Conservation (phyloP, 2,797 vertebrate genomes). For the Takifugu rubripes region DNA sequence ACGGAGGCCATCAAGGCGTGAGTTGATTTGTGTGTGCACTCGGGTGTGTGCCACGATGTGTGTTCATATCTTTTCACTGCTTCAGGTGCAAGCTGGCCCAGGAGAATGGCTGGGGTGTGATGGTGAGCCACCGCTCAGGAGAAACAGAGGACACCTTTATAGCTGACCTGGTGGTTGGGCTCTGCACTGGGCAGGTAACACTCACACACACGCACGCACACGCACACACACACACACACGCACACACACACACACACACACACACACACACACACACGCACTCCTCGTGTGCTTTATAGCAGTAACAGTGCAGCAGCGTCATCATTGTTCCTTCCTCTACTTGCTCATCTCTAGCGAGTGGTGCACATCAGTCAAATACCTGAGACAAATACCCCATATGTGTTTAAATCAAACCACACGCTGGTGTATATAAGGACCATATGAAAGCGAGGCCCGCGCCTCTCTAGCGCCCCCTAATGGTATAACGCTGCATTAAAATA, state of each 20-base stretch:
- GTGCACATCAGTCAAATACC: too few species aligned
- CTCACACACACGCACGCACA: background rate
- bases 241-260: background rate
- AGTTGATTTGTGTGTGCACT: constrained; percentile 43
- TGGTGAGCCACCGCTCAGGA: constrained; percentile 94
- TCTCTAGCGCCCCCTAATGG: too few species aligned
- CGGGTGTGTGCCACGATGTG: background rate
- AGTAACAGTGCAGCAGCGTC: too few species aligned
- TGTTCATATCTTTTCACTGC: background rate
- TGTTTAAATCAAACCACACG: too few species aligned
- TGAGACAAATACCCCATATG: too few species aligned
- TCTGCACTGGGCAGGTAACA: constrained; percentile 90
- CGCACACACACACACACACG: background rate
- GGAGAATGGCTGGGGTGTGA: constrained; percentile 93
- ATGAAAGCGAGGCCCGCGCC: too few species aligned
- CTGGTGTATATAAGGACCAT: too few species aligned
- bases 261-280: too few species aligned
- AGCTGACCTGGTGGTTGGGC: constrained; percentile 90
- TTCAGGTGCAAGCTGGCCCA: constrained; percentile 90
- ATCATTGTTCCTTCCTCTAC: too few species aligned
- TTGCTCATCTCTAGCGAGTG: too few species aligned
- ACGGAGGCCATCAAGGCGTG: constrained; percentile 93
- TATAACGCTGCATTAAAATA: too few species aligned
- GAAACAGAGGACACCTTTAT: constrained; percentile 95
- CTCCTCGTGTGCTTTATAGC: too few species aligned